Evolutionary conservation across 2,113 vertebrate genomes (phyloP), one percentile per base, ranked within the genome.

Genomic region (Egretta garzetta): DNA sequence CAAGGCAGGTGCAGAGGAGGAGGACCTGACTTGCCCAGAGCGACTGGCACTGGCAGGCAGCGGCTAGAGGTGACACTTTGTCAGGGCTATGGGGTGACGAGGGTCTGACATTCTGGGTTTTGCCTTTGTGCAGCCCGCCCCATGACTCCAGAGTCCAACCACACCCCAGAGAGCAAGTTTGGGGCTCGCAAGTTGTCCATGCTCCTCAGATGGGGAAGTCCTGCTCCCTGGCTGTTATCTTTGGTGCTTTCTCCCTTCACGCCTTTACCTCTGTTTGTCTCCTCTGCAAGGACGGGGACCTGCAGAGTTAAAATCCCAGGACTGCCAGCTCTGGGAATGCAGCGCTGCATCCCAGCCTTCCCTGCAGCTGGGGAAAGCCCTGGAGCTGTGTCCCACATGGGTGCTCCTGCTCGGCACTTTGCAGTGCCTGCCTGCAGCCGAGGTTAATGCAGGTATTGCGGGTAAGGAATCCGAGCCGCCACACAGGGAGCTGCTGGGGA

Each of bases 401-500:
- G 74, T 79, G 79, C 80, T 90, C 35, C 84, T 26, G 75, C 93
- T 39, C 6, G 0, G 45, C 13, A 4, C 53, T 90, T 55, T 6
- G 75, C 80, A 55, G 89, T 64, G 83, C 80, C 50, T 77, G 80
- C 39, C 76, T 35, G 81, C 60, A 80, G 94, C 80, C 8, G 8
- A 49, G 95, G 75, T 37, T 49, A 52, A 33, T 4, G 8, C 88
- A 92, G 96, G 94, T 43, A 70, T 1, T 53, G 71, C 3, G 23
- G 71, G 80, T 21, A 58, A 75, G 71, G 91, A 86, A 70, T 60
- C 12, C 0, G 7, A 93, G 93, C 68, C 1, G 3, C 87, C 84
- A 8, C 0, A 33, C 76, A 45, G 82, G 88, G 95, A 93, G 90
- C 94, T 96, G 95, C 95, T 70, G 83, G 93, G 93, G 94, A 96